Percentiles rank a stretch among this genome's conserved stretches.
Evolutionary conservation across 2,113 vertebrate species (phyloP).

Genomic region (Nannobrachium achirus): DNA sequence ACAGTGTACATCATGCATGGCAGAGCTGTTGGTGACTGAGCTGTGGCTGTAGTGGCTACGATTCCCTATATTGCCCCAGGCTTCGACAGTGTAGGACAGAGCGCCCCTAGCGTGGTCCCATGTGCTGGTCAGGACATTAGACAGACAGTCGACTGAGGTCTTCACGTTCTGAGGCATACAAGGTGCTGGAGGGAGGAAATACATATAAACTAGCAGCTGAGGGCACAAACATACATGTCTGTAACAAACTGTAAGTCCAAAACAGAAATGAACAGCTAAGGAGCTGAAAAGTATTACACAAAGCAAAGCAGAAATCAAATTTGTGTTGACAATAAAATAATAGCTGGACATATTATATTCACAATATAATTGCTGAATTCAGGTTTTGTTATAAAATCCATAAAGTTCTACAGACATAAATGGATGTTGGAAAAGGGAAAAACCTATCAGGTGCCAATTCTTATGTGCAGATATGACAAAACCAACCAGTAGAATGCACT

Average conservation of each 20-base stretch:
- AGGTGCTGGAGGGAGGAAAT: slow-evolving; percentile 68
- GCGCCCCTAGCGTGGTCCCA: slow-evolving; percentile 78
- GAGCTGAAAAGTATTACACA: too few species aligned
- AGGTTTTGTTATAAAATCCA: too few species aligned
- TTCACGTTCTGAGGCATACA: slow-evolving; percentile 75
- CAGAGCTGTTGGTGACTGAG: slow-evolving; percentile 74
- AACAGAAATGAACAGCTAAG: too few species aligned
- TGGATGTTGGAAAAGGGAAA: neutral
- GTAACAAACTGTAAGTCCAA: too few species aligned
- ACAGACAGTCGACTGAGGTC: slow-evolving; percentile 59
- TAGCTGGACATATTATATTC: too few species aligned
- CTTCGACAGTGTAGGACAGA: slow-evolving; percentile 69
- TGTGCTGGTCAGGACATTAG: slow-evolving; percentile 60
- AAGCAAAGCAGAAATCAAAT: too few species aligned
- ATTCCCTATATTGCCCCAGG: slow-evolving; percentile 64
- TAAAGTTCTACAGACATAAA: too few species aligned
- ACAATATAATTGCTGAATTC: too few species aligned
- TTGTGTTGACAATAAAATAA: too few species aligned
- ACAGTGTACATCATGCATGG: slow-evolving; percentile 67
- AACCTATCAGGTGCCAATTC: neutral
- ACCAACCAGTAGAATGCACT: slow-evolving; percentile 7
- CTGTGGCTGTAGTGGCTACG: slow-evolving; percentile 73
- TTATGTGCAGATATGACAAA: neutral
- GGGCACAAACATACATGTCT: too few species aligned
- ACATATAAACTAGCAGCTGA: too few species aligned